Evolutionary conservation across 2,888 invertebrate species (phyloP).

Genomic region (Clitarchus hookeri): DNA sequence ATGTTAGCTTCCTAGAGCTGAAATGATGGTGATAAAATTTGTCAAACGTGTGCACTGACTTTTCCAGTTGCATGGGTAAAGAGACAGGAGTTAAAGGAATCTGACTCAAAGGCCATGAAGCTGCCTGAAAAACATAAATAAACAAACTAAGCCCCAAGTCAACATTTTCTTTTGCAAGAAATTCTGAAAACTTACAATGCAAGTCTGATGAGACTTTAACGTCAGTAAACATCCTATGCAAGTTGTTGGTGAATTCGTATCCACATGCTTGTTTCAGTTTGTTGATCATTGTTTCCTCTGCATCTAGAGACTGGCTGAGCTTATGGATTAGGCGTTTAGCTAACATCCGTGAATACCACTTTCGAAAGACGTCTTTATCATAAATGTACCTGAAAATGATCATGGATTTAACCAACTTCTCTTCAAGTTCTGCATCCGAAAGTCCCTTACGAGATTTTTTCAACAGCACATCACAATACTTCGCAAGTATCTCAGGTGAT

Average conservation of each 20-base stretch:
- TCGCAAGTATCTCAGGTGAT: conserved; percentile 88
- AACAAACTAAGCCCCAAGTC: conserved; percentile 66
- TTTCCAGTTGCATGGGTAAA: conserved; percentile 87
- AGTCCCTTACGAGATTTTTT: conserved; percentile 83
- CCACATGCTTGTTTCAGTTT: conserved; percentile 94
- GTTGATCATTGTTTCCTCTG: conserved; percentile 98
- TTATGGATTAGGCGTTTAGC: conserved; percentile 93
- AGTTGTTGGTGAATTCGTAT: conserved; percentile 97
- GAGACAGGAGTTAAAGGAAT: conserved; percentile 73
- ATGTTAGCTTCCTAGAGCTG: conserved; percentile 92
- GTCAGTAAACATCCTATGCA: conserved; percentile 99
- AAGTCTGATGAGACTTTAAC: conserved; percentile 91
- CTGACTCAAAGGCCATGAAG: background rate
- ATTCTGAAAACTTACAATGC: conserved; percentile 79
- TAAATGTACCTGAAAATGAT: conserved; percentile 98
- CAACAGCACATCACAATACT: conserved; percentile 85
- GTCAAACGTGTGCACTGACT: conserved; percentile 88
- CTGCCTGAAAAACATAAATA: conserved; percentile 56
- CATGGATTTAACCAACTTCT: conserved; percentile 84
- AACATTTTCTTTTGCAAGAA: conserved; percentile 66
- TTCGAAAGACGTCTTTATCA: conserved; percentile 98
- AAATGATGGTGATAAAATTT: conserved; percentile 86
- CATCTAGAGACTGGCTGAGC: conserved; percentile 94
- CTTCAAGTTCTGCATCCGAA: conserved; percentile 81
- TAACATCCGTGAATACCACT: conserved; percentile 92